Evolutionary conservation across 2,113 vertebrate genomes (phyloP).

Genomic region (Bucco capensis): DNA sequence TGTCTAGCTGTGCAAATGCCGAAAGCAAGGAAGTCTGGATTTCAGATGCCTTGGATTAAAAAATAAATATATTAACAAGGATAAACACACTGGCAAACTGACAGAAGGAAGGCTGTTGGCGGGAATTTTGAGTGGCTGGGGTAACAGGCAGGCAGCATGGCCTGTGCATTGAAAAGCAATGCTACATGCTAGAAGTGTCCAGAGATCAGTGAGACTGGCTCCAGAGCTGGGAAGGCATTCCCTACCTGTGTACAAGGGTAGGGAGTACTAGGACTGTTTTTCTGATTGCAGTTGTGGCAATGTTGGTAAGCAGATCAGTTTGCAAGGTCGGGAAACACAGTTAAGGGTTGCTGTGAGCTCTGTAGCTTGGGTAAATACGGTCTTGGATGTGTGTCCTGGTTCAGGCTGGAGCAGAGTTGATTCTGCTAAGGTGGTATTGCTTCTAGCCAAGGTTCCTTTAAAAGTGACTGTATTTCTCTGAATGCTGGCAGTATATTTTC

Average conservation of each 20-base stretch:
- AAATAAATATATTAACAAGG: not conserved
- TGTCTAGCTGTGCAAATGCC: not conserved
- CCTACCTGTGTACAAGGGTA: not conserved
- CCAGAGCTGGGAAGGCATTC: rapidly evolving
- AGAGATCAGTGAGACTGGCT: not conserved
- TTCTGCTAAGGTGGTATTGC: no score
- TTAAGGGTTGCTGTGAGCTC: no score
- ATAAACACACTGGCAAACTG: not conserved
- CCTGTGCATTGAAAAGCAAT: not conserved
- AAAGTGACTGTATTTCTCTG: no score
- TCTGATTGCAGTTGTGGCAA: not conserved
- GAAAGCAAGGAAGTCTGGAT: not conserved
- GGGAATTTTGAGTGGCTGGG: not conserved
- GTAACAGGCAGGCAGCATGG: not conserved
- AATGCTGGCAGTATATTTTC: no score
- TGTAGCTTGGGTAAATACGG: not conserved
- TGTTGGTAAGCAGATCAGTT: not conserved
- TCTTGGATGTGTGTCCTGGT: not conserved
- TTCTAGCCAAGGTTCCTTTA: no score
- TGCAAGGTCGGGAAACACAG: not conserved
- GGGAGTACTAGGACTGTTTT: not conserved
- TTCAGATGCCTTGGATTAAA: not conserved
- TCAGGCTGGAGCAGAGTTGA: no score
- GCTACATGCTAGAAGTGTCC: not conserved
- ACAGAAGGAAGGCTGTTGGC: not conserved